Percentiles rank a stretch among this genome's conserved stretches.
These are phyloP conservation scores for Enoplosus armatus DNA, from an alignment of 2,797 vertebrate species.

Conservation along the genomic window DNA sequence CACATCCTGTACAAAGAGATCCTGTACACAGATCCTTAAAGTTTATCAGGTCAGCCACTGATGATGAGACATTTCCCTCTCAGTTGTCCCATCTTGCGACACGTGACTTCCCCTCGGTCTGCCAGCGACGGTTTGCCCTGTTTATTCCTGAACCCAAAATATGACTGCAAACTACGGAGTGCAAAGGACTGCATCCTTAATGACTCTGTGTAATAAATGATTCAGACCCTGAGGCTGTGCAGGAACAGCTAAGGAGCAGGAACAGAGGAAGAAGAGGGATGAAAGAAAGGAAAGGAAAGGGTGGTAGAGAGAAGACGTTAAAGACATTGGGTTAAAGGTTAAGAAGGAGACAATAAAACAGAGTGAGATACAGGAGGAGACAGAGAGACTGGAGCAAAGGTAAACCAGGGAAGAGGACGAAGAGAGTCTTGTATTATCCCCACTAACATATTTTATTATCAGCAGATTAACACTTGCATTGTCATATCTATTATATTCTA, in stretches of 20 bases:
- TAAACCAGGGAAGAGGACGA: constrained; percentile 28
- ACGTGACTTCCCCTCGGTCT: constrained; percentile 27
- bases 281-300: neutral
- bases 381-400: constrained; percentile 31
- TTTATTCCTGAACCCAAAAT: constrained; percentile 67
- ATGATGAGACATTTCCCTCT: constrained; percentile 26
- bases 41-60: constrained; percentile 47
- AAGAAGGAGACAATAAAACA: constrained; percentile 23
- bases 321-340: constrained; percentile 38
- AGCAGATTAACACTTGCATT: no score
- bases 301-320: constrained; percentile 8
- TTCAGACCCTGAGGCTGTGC: constrained; percentile 67
- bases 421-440: no score
- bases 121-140: constrained; percentile 26
- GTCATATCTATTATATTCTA: no score
- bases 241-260: constrained; percentile 34
- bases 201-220: constrained; percentile 79
- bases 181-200: constrained; percentile 77
- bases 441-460: no score
- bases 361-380: constrained; percentile 22
- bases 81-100: constrained; percentile 9
- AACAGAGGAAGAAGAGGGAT: constrained; percentile 30
- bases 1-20: neutral
- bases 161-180: constrained; percentile 60
- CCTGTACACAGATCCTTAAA: constrained; percentile 15